Conservation (phyloP, 2,113 vertebrate genomes). For the Mus pahari region DNA sequence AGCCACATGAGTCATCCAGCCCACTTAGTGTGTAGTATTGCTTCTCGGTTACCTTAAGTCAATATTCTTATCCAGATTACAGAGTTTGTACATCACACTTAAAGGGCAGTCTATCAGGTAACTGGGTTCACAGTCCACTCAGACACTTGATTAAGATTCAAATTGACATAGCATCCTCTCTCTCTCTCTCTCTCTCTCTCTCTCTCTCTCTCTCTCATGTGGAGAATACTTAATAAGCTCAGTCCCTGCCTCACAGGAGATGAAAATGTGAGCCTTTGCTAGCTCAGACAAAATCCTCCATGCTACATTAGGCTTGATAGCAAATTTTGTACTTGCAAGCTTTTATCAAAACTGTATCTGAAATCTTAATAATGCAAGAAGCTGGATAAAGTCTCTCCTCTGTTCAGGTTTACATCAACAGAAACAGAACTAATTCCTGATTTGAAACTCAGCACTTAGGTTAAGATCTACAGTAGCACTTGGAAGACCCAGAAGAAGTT, state of each 20-base stretch:
- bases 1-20: not conserved
- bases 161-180: not conserved
- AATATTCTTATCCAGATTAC: conserved; percentile 56
- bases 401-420: conserved; percentile 65
- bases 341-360: conserved; percentile 89
- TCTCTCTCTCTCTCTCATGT: conserved; percentile 71
- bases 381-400: conserved; percentile 66
- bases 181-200: not conserved
- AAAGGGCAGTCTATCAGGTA: conserved; percentile 52
- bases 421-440: conserved; percentile 85
- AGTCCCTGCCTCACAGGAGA: conserved; percentile 85
- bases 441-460: conserved; percentile 84
- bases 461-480: not conserved
- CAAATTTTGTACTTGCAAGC: conserved; percentile 88
- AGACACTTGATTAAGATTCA: conserved; percentile 66
- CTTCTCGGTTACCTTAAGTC: conserved; percentile 20
- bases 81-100: conserved; percentile 44
- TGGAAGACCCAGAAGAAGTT: not conserved
- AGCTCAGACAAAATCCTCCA: conserved; percentile 89
- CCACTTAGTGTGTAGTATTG: not conserved
- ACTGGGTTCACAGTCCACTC: conserved; percentile 46
- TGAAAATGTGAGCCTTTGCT: conserved; percentile 88
- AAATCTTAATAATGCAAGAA: conserved; percentile 87
- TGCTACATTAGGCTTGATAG: conserved; percentile 88
- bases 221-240: conserved; percentile 87